Evolutionary conservation across 2,113 vertebrate genomes (phyloP), one percentile per base, ranked within the genome.

Genomic region (Arenaria interpres): DNA sequence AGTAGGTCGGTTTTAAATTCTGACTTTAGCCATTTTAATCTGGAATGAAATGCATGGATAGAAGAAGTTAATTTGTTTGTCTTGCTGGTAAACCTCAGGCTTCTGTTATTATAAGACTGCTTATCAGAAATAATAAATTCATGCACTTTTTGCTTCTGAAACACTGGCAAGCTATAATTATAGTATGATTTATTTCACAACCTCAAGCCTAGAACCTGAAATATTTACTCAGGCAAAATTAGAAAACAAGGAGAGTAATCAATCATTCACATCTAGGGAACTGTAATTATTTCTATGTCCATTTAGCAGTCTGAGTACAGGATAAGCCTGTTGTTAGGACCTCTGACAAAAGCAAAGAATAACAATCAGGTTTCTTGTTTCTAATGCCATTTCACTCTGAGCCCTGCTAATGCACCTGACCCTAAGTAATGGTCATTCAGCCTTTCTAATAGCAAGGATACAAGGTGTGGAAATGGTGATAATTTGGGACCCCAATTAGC

Each of bases 181-280:
- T 56, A 64, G 72, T 32, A 56, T 91, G 93, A 94, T 95, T 94
- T 94, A 95, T 92, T 91, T 82, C 64, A 33, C 51, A 75, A 22
- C 80, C 86, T 81, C 37, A 56, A 56, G 80, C 81, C 50, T 28
- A 77, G 60, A 67, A 62, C 60, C 72, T 94, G 84, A 71, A 92
- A 78, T 95, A 92, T 92, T 93, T 96, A 68, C 95, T 81, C n/a
- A 39, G 48, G 68, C 63, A 86, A 83, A 96, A 95, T 87, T 81
- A 92, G 91, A 85, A 96, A 46, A 32, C 62, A 48, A 53, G n/a
- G 71, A 82, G 62, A 67, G 30, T 28, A 41, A 91, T 96, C 76
- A 90, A 33, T 93, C 89, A 89, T 28, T 75, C 77, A 20, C 89
- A 92, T 28, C 27, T 7, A 37, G 69, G 56, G 77, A 71, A 60